Percentiles rank a stretch among this genome's conserved stretches.
Evolutionary conservation across 1,140 invertebrate genomes (phyloP).

Genomic region (Bicyclus anynana): DNA sequence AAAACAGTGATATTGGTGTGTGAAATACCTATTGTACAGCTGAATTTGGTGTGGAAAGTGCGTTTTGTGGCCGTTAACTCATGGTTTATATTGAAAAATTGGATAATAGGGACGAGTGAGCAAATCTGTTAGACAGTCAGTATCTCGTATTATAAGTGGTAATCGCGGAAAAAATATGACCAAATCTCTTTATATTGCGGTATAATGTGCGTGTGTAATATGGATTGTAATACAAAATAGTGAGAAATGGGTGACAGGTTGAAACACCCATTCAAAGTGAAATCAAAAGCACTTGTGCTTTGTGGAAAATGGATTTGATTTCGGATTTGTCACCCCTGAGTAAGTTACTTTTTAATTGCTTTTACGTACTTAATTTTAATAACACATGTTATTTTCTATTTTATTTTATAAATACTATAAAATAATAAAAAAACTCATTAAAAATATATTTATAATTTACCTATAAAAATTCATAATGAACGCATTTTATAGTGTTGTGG

Average conservation of each 20-base stretch:
- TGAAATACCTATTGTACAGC: neutral
- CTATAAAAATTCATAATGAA: too few species aligned
- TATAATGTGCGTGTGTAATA: slow-evolving; percentile 23
- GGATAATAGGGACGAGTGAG: slow-evolving; percentile 16
- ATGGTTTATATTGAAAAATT: slow-evolving; percentile 20
- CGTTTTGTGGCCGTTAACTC: neutral
- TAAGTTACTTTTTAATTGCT: slow-evolving; percentile 38
- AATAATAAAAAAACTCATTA: neutral
- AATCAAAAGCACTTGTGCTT: slow-evolving; percentile 44
- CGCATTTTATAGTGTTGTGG: neutral
- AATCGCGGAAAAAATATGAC: slow-evolving; percentile 15
- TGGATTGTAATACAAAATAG: slow-evolving; percentile 25
- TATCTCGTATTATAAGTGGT: slow-evolving; percentile 7
- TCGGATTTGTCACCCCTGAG: slow-evolving; percentile 57
- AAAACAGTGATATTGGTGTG: slow-evolving; percentile 19
- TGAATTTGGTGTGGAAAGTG: neutral
- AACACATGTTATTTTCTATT: neutral
- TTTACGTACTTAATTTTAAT: neutral
- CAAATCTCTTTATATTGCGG: slow-evolving; percentile 9
- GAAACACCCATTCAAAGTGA: slow-evolving; percentile 64
- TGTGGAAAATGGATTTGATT: slow-evolving; percentile 60
- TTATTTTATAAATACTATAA: too few species aligned
- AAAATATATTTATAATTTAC: too few species aligned
- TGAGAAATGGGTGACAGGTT: slow-evolving; percentile 68
- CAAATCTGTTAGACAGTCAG: slow-evolving; percentile 5